phyloP scores from a whole-genome alignment of 2,113 vertebrate genomes.

The Clarias macrocephalus region DNA sequence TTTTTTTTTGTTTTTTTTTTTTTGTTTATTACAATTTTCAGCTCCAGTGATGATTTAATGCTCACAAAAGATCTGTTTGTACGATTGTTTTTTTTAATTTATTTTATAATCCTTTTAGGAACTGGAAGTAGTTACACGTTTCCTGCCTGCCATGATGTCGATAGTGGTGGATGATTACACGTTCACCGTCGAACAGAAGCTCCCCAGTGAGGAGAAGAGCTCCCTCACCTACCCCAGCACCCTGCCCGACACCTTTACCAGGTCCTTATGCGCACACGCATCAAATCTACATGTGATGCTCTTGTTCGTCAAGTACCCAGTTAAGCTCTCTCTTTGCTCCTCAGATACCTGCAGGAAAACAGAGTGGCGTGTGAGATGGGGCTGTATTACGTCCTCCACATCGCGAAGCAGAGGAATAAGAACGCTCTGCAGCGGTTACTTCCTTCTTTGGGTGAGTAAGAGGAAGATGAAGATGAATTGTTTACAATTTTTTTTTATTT shows the following conservation, averaged over 20 bases:
- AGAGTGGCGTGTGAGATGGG: slow-evolving; percentile 94
- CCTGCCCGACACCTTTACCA: slow-evolving; percentile 86
- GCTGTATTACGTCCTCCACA: slow-evolving; percentile 91
- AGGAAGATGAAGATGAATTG: too few relatives aligned
- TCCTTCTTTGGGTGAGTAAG: slow-evolving; percentile 85
- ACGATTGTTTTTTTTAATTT: too few relatives aligned
- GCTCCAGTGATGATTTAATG: too few relatives aligned
- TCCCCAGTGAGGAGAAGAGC: slow-evolving; percentile 87
- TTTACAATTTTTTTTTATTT: too few relatives aligned
- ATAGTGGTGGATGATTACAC: slow-evolving; percentile 95
- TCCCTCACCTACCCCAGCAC: slow-evolving; percentile 78
- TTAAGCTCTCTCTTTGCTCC: not conserved
- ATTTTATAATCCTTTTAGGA: slow-evolving; percentile 71
- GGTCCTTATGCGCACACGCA: slow-evolving; percentile 61
- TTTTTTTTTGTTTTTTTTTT: too few relatives aligned
- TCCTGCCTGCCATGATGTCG: slow-evolving; percentile 92
- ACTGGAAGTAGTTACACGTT: slow-evolving; percentile 87
- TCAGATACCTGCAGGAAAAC: slow-evolving; percentile 91
- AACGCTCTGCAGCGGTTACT: slow-evolving; percentile 90
- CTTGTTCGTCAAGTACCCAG: not conserved
- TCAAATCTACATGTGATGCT: not conserved
- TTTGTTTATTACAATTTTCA: too few relatives aligned
- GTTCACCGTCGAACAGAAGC: slow-evolving; percentile 90
- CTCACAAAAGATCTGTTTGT: too few relatives aligned
- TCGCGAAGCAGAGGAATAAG: slow-evolving; percentile 93